A percentile compares a stretch with the other conserved stretches of the same genome.
Evolutionary conservation across 2,113 vertebrate genomes (phyloP).

Genomic region (Platichthys stellatus): DNA sequence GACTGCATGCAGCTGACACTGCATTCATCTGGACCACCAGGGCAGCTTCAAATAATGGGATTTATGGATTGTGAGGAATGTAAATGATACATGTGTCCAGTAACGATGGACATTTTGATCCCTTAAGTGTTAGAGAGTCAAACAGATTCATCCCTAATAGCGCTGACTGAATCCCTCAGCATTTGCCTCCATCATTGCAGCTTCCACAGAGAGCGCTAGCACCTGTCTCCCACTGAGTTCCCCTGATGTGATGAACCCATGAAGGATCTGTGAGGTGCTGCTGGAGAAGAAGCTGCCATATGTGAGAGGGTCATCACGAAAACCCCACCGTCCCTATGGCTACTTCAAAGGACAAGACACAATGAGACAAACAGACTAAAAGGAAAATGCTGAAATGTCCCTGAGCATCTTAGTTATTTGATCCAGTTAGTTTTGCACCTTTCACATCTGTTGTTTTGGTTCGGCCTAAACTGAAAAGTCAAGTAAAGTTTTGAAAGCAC

Average conservation of each 20-base stretch:
- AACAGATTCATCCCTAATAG: not conserved
- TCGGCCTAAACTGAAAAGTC: not conserved
- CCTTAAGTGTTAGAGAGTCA: conserved; percentile 16
- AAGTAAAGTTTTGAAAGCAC: not conserved
- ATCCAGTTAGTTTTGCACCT: too few species aligned
- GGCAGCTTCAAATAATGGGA: not conserved
- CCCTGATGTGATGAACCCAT: too few species aligned
- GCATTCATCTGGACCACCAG: conserved; percentile 50
- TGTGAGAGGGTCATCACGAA: too few species aligned
- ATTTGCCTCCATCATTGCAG: not conserved
- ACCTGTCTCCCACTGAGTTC: conserved; percentile 7
- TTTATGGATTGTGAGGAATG: conserved; percentile 18
- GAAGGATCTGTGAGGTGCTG: too few species aligned
- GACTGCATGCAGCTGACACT: not conserved
- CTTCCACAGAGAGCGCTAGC: not conserved
- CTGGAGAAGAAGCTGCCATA: too few species aligned
- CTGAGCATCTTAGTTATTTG: too few species aligned
- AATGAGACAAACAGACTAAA: too few species aligned
- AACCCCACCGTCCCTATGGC: too few species aligned
- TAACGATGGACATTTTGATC: not conserved
- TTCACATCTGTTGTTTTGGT: not conserved
- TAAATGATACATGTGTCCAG: conserved; percentile 3
- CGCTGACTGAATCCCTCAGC: not conserved
- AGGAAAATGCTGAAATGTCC: too few species aligned
- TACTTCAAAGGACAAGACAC: too few species aligned